Evolutionary conservation across 2,888 invertebrate species (phyloP).

Genomic region (Slavum lentiscoides): DNA sequence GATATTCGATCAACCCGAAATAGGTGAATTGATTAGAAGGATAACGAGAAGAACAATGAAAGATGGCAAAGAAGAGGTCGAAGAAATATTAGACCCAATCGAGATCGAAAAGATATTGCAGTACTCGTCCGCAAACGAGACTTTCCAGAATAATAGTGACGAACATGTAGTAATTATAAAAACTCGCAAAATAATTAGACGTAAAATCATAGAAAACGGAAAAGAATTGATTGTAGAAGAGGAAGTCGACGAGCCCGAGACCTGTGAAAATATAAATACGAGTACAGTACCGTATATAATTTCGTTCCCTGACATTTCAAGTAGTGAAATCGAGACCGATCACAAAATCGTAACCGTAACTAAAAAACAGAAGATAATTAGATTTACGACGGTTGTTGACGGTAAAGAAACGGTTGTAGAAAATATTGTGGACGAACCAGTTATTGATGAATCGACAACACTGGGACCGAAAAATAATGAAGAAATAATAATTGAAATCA

Average conservation of each 20-base stretch:
- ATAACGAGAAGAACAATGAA: background rate
- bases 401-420: background rate
- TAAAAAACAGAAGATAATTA: background rate
- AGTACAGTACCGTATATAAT: no score
- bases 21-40: background rate
- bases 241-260: background rate
- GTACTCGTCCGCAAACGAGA: background rate
- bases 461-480: no score
- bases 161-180: background rate
- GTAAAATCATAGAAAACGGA: background rate
- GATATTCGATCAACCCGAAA: background rate
- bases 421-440: background rate
- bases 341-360: background rate
- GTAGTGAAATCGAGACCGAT: background rate
- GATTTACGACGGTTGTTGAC: background rate
- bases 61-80: background rate
- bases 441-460: no score
- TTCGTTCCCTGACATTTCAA: background rate
- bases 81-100: background rate
- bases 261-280: background rate
- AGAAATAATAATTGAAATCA: no score
- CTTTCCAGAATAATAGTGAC: background rate
- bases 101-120: background rate
- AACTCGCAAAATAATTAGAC: background rate
- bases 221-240: slow-evolving; percentile 12